Percentiles rank a stretch among this genome's conserved stretches.
Evolutionary conservation across 1,140 invertebrate genomes (phyloP).

Genomic region (Cydia amplana): DNA sequence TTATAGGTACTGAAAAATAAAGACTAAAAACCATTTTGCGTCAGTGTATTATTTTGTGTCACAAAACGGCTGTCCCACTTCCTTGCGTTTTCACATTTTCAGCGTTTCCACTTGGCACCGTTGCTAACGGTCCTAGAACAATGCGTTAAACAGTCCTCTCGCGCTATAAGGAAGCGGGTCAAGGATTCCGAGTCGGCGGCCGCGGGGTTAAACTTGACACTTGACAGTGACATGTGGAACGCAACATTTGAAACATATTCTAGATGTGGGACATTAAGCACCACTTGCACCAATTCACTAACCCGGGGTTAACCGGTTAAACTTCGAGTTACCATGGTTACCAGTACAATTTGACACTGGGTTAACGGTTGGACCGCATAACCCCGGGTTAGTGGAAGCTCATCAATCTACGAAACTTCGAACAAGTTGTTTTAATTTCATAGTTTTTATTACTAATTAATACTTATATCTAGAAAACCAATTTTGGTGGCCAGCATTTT

Average conservation of each 20-base stretch:
- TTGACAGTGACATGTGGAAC: conserved; percentile 18
- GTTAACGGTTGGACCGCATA: too few relatives aligned
- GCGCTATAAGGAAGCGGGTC: not conserved
- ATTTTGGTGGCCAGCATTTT: too few relatives aligned
- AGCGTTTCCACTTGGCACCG: conserved; percentile 16
- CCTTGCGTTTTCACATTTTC: not conserved
- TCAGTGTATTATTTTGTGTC: not conserved
- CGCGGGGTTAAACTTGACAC: conserved; percentile 22
- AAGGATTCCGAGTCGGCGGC: conserved; percentile 15
- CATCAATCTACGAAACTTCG: too few relatives aligned
- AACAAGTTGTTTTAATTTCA: not conserved
- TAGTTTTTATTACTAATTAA: too few relatives aligned
- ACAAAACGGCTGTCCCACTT: conserved; percentile 1
- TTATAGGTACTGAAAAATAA: not conserved
- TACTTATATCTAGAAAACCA: too few relatives aligned
- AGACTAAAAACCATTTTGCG: too few relatives aligned
- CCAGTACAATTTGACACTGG: too few relatives aligned
- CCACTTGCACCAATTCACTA: too few relatives aligned
- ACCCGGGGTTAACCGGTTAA: too few relatives aligned
- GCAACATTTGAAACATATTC: not conserved
- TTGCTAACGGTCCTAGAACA: conserved; percentile 24
- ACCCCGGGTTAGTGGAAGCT: too few relatives aligned
- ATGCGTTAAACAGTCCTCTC: conserved; percentile 19
- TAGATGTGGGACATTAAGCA: too few relatives aligned
- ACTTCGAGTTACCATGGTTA: too few relatives aligned